These are phyloP conservation scores for Liasis olivaceus DNA, from an alignment of 2,797 vertebrate genomes.

Conservation along the genomic window DNA sequence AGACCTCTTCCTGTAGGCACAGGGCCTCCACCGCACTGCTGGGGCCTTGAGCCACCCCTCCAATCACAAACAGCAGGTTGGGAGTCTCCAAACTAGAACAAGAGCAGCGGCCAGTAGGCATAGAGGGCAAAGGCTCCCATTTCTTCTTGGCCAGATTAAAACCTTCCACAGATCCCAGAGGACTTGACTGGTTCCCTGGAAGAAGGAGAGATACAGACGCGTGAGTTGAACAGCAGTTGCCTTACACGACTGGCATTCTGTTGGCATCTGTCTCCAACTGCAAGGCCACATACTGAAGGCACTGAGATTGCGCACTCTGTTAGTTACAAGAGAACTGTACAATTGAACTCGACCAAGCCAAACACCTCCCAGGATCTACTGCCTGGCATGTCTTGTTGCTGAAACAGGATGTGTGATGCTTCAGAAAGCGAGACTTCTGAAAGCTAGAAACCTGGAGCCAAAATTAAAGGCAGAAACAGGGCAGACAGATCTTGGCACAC, in stretches of 20 bases:
- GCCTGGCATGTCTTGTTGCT: not conserved
- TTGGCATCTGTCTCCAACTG: not conserved
- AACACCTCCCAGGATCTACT: not conserved
- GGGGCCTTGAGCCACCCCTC: slow-evolving; percentile 94
- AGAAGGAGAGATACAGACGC: not conserved
- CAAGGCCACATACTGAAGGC: not conserved
- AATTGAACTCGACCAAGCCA: not conserved
- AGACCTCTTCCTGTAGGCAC: slow-evolving; percentile 85
- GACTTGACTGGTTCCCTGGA: slow-evolving; percentile 91
- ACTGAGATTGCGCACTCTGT: not conserved
- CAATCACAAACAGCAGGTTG: slow-evolving; percentile 87
- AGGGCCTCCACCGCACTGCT: slow-evolving; percentile 91
- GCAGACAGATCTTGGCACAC: not conserved
- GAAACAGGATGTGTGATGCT: not conserved
- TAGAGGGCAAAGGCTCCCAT: slow-evolving; percentile 87
- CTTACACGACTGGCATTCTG: not conserved
- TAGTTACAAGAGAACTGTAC: not conserved
- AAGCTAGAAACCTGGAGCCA: not conserved
- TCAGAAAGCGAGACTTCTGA: not conserved
- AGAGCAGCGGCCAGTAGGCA: slow-evolving; percentile 93
- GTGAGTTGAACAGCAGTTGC: not conserved
- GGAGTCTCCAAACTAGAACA: slow-evolving; percentile 83
- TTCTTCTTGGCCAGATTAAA: slow-evolving; percentile 87
- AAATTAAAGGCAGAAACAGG: not conserved
- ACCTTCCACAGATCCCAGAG: slow-evolving; percentile 88